Evolutionary conservation across 2,113 vertebrate species (phyloP).

Genomic region (Nesogale talazaci): DNA sequence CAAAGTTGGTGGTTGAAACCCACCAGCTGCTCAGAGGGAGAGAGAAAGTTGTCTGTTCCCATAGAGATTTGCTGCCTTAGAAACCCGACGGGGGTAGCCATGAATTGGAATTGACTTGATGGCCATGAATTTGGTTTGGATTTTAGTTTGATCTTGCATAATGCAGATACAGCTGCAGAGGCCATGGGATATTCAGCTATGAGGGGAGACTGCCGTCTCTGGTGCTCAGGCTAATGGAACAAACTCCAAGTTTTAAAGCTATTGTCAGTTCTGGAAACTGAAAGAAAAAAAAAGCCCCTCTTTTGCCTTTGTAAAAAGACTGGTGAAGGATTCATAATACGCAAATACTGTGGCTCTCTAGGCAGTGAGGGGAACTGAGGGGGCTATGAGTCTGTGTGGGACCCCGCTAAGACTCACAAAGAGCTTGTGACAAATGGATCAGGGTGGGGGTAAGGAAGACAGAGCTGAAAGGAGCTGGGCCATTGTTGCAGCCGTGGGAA

Average conservation of each 20-base stretch:
- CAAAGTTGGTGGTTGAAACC: neutral
- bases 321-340: neutral
- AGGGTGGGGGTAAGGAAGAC: neutral
- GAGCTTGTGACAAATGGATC: neutral
- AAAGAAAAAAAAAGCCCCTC: neutral
- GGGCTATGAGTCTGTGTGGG: neutral
- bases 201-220: neutral
- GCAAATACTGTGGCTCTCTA: neutral
- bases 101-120: neutral
- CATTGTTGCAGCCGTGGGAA: constrained; percentile 43
- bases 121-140: neutral
- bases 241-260: constrained; percentile 15
- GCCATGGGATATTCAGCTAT: neutral
- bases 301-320: constrained; percentile 20
- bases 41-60: neutral
- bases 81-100: neutral
- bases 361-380: rapidly evolving
- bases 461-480: neutral
- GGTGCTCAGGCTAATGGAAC: neutral
- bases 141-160: neutral
- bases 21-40: neutral
- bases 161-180: neutral
- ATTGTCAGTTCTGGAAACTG: neutral
- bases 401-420: neutral
- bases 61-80: neutral